Percentiles rank a stretch among this genome's conserved stretches.
Evolutionary conservation across 2,113 vertebrate species (phyloP).

Genomic region (Poeciliopsis retropinna): DNA sequence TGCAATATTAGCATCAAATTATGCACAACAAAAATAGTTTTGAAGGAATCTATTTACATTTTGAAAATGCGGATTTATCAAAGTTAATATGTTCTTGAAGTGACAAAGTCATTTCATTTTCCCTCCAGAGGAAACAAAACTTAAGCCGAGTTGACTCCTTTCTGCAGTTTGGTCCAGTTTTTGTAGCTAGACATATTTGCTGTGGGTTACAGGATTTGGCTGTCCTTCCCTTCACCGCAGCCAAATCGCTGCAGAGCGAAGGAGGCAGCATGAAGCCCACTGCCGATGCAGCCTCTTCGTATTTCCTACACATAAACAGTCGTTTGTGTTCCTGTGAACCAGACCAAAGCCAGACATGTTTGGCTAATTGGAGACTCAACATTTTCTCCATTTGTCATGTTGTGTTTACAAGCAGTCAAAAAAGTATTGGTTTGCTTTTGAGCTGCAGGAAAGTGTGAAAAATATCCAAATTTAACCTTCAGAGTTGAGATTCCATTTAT

Average conservation of each 20-base stretch:
- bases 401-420: not conserved
- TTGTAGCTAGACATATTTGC: conserved; percentile 45
- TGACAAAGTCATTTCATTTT: not conserved
- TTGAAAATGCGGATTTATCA: not conserved
- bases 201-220: conserved; percentile 66
- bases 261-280: conserved; percentile 60
- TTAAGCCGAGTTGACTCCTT: conserved; percentile 18
- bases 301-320: conserved; percentile 15
- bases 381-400: not conserved
- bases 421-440: not conserved
- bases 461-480: not conserved
- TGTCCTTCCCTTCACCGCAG: conserved; percentile 47
- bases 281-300: conserved; percentile 36
- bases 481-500: conserved; percentile 38
- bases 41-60: not conserved
- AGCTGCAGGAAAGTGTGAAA: not conserved
- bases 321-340: too few species aligned
- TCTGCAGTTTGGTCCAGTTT: conserved; percentile 36
- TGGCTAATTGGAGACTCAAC: not conserved
- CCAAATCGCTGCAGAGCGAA: conserved; percentile 63
- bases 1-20: not conserved
- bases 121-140: not conserved
- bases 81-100: not conserved
- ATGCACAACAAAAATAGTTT: not conserved
- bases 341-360: not conserved